Evolutionary conservation across 2,113 vertebrate species (phyloP).

Genomic region (Ophiodon elongatus): DNA sequence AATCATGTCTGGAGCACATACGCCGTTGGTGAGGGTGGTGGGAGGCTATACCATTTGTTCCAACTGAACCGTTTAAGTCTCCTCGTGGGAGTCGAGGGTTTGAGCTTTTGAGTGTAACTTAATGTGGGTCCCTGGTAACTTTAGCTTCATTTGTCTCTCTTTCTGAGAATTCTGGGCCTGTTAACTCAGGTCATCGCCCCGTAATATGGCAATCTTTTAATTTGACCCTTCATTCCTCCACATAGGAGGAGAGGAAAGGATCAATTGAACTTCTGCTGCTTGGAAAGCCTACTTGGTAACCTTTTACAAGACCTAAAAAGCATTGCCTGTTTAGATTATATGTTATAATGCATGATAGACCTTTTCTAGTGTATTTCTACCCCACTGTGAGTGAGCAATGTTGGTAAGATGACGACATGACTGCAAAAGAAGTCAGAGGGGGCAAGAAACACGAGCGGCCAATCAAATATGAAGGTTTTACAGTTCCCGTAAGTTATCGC

Average conservation of each 20-base stretch:
- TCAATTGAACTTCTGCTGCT: slow-evolving; percentile 39
- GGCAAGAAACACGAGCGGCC: neutral
- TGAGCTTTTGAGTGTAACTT: slow-evolving; percentile 40
- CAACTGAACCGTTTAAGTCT: slow-evolving; percentile 56
- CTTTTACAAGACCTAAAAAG: slow-evolving; percentile 30
- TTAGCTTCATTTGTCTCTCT: slow-evolving; percentile 59
- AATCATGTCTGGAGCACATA: slow-evolving; percentile 73
- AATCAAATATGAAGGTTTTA: neutral
- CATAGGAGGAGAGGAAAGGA: slow-evolving; percentile 36
- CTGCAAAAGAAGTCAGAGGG: neutral
- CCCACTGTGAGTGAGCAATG: neutral
- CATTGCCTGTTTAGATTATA: slow-evolving; percentile 21
- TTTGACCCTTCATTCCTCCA: slow-evolving; percentile 36
- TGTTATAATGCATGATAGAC: slow-evolving; percentile 11
- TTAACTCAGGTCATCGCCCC: slow-evolving; percentile 53
- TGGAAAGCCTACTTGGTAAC: slow-evolving; percentile 22
- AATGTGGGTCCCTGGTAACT: slow-evolving; percentile 59
- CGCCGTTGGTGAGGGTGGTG: slow-evolving; percentile 47
- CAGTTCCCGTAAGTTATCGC: neutral
- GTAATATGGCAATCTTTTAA: slow-evolving; percentile 52
- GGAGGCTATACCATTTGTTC: slow-evolving; percentile 67
- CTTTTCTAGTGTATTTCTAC: slow-evolving; percentile 16
- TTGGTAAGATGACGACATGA: neutral
- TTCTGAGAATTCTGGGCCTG: slow-evolving; percentile 25
- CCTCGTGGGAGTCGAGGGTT: slow-evolving; percentile 58